phyloP scores from a whole-genome alignment of 2,888 invertebrate genomes.

The Leptopterna dolabrata region DNA sequence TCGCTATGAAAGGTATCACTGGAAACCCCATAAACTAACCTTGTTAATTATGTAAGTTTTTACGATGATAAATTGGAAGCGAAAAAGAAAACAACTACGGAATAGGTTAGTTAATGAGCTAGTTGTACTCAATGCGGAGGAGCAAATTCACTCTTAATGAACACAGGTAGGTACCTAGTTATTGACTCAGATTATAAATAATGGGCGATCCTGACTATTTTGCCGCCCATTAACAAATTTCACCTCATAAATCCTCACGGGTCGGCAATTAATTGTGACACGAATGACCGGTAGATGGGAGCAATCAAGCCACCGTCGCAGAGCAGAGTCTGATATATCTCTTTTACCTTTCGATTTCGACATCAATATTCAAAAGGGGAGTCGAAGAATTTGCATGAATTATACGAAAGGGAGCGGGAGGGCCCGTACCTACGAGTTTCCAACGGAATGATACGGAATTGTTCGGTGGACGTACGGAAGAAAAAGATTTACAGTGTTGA shows the following conservation, averaged over 20 bases:
- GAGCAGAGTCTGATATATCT: background rate
- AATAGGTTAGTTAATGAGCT: too few species aligned
- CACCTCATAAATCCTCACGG: background rate
- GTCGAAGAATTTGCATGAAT: background rate
- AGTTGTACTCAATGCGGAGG: too few species aligned
- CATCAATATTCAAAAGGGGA: constrained; percentile 13
- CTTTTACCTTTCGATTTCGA: background rate
- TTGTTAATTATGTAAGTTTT: too few species aligned
- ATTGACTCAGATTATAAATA: too few species aligned
- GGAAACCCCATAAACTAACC: too few species aligned
- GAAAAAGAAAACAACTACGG: too few species aligned
- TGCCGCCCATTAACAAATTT: background rate
- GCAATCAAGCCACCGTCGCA: background rate
- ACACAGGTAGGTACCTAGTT: too few species aligned
- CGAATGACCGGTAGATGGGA: background rate
- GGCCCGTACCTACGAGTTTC: background rate
- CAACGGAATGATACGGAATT: background rate
- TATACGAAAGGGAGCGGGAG: background rate
- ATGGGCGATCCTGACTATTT: too few species aligned
- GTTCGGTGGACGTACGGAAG: background rate
- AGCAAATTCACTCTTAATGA: too few species aligned
- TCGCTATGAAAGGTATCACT: too few species aligned
- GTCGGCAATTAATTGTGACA: background rate
- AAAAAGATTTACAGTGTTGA: background rate
- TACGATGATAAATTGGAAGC: too few species aligned